Evolutionary conservation across 2,113 vertebrate species (phyloP), one percentile per base, ranked within the genome.

Genomic region (Camarhynchus parvulus): DNA sequence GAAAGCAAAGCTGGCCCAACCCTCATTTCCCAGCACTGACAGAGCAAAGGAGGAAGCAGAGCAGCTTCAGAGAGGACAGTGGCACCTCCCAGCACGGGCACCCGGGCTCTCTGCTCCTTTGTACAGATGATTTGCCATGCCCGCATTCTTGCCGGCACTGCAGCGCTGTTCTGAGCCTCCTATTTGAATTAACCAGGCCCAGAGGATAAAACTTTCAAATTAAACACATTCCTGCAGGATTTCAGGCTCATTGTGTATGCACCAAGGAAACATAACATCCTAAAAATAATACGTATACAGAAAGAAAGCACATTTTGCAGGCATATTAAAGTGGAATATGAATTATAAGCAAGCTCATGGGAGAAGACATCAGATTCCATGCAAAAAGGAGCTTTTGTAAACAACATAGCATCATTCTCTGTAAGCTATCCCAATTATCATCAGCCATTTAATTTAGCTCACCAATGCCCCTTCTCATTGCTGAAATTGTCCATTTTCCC

Each of bases 201-300:
- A 99, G 98, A 99, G 99, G 99, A 99, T 98, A 99, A 98, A 98
- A 99, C 98, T 99, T 99, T 99, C 98, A 99, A 99, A 99, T 99
- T 98, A 99, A 98, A 99, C 98, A 98, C 98, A 98, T 98, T 99
- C 98, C 99, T 99, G 97, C 98, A 99, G 99, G 99, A 99, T 98
- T 99, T 99, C 95, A 98, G 97, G 97, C 99, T 99, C 98, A 99
- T 99, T 99, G 98, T 97, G 98, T 99, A 99, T 99, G 99, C 99
- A 99, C 98, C 98, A 97, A 98, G 98, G 98, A 99, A 99, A 99
- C 98, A 99, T 98, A 99, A 98, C 99, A 99, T 98, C 98, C 99
- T 99, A 99, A 99, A 99, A 99, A 99, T 99, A 99, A 99, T 98
- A 98, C 97, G 87, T 97, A 98, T 98, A 98, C 99, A 98, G 80